Evolutionary conservation across 2,888 invertebrate species (phyloP).

Genomic region (Tenthredo scrophulariae): DNA sequence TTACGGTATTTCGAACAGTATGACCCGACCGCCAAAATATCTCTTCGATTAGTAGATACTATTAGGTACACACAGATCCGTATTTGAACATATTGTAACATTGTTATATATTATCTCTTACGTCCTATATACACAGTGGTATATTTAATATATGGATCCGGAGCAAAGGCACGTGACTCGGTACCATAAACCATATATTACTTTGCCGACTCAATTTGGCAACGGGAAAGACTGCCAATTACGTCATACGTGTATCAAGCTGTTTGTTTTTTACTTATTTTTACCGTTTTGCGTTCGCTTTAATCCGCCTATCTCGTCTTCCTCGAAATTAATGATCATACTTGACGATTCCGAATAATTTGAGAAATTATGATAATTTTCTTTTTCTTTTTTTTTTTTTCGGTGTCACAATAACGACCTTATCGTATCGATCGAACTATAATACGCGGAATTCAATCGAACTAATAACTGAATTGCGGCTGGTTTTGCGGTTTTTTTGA

Average conservation of each 20-base stretch:
- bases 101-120: not conserved
- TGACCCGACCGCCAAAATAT: slow-evolving; percentile 26
- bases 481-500: not conserved
- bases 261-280: not conserved
- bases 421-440: not conserved
- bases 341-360: not conserved
- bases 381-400: not conserved
- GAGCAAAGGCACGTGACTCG: slow-evolving; percentile 42
- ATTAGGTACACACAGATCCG: not conserved
- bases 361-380: not conserved
- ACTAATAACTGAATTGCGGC: not conserved
- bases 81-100: not conserved
- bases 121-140: not conserved
- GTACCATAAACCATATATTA: slow-evolving; percentile 40
- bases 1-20: slow-evolving; percentile 13
- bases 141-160: slow-evolving; percentile 47
- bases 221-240: slow-evolving; percentile 26
- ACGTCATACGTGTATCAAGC: slow-evolving; percentile 18
- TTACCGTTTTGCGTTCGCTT: not conserved
- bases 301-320: not conserved
- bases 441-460: not conserved
- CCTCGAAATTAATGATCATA: not conserved
- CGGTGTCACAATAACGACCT: not conserved
- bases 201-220: slow-evolving; percentile 25
- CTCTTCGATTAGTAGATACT: not conserved